Base-by-base conservation (phyloP, 2,888 invertebrate species). In the Thecocarcelia acutangulata region DNA sequence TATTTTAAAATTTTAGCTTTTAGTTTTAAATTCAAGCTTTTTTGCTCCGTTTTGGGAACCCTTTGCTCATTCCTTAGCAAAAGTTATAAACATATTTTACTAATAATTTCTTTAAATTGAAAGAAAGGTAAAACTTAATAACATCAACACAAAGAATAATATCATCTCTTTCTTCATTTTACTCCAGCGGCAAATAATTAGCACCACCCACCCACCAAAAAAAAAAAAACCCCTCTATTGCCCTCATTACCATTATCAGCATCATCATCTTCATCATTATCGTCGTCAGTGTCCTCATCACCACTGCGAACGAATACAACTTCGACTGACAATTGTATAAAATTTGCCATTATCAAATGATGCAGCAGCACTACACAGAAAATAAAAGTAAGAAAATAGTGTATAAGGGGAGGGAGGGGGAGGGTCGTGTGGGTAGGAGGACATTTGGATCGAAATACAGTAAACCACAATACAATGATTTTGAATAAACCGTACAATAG, bases 391-490 rank as follows among this genome's bases (percentile, higher is more conserved):
- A 54, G 9, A 8, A 33, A 9, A 33, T 33, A 33, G 9, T 24
- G 5, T 24, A n/a, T 54, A 21, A n/a, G 3, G 52, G 13, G 13
- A 24, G 13, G 37, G 11, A 12, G 0, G 15, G 9, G 33, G 33
- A 15, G n/a, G 15, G 11, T 28, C 28, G 28, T 28, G 28, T 28
- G 33, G 33, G 15, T 11, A 37, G 21, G 12, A 9, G 24, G 2
- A 21, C 11, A 11, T 12, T 58, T 17, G 28, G 6, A 0, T 1
- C 12, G 12, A 24, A 50, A 50, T 50, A 50, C 68, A 19, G 63
- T 66, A 24, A 72, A 77, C 81, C 76, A 61, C 81, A 73, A 73
- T 63, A 81, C 56, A 72, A 76, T 76, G 76, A 81, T 81, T 76
- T 68, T 56, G 48, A 76, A 63, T 50, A 76, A 68, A 68, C 68